Base-by-base conservation (phyloP, 2,888 invertebrate species). In the Diabrotica balteata region DNA sequence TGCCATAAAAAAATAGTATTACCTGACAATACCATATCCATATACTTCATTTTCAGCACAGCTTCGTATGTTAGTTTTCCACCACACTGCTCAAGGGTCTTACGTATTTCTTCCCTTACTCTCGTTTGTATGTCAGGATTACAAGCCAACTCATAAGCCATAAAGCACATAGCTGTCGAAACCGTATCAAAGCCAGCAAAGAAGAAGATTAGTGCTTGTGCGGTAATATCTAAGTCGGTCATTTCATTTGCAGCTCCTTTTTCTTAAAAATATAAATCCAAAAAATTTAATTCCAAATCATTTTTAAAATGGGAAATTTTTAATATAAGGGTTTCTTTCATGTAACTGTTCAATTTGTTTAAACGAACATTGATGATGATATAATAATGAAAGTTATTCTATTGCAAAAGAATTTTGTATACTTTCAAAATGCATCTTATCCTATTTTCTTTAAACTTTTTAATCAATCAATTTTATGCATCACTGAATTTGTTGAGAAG, bases 1-100 rank as follows among this genome's bases (percentile, higher is more conserved):
- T 5, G 5, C 4, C 3, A 32, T 32, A 32, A 32, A 5, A 32
- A 32, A 32, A 32, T 32, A 32, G 32, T 32, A 2, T 60, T 70
- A 87, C 87, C 87, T 75, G 88, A 87, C 0, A 89, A 78, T 0
- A 89, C 87, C 88, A 88, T 88, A 66, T 90, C 89, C 83, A 90
- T 78, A 68, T 90, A 90, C 42, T 85, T 84, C 87, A 90, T 86
- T 32, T 83, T 84, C 66, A 86, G 83, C 0, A 90, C 79, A 0
- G 83, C 82, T 43, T 86, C 87, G 71, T 88, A 89, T 52, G 83
- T 85, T 0, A 89, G 78, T 11, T 83, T 83, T 6, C 84, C 85
- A 0, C 73, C 59, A 54, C 67, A 72, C 55, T 73, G 53, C 17
- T 70, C 51, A 1, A 66, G 66, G n/a, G 72, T 73, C 4, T 76